phyloP scores from a whole-genome alignment of 2,113 vertebrate species.

The Sander vitreus region DNA sequence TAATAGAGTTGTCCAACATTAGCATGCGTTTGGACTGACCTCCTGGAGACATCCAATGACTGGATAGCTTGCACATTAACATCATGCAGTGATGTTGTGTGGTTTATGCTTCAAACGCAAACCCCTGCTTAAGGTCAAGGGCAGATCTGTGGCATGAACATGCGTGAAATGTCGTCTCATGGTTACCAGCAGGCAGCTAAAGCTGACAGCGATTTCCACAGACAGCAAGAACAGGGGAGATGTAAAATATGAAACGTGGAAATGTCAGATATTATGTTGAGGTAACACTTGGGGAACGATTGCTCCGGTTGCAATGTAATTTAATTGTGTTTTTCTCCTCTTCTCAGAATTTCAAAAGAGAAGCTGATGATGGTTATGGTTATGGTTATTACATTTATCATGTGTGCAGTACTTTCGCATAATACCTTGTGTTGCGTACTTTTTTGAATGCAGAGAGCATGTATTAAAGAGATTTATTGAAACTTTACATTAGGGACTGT shows the following conservation, averaged over 20 bases:
- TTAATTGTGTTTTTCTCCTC: neutral
- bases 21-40: constrained; percentile 4
- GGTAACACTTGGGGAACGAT: neutral
- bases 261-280: neutral
- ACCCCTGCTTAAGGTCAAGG: constrained; percentile 10
- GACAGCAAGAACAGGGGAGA: neutral
- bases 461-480: neutral
- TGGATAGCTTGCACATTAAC: neutral
- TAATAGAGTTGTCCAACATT: constrained; percentile 9
- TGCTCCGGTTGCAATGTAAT: neutral
- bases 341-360: neutral
- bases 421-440: neutral
- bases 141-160: constrained; percentile 13
- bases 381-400: neutral
- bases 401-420: neutral
- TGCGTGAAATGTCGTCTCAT: constrained; percentile 23
- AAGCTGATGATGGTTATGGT: too few relatives aligned
- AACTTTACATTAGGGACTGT: neutral
- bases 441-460: neutral
- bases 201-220: neutral
- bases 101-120: constrained; percentile 17
- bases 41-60: constrained; percentile 22
- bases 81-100: constrained; percentile 9
- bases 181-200: constrained; percentile 14
- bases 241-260: neutral